These are phyloP conservation scores for Clusia tigrina DNA, from an alignment of 2,888 invertebrate genomes.

Conservation along the genomic window DNA sequence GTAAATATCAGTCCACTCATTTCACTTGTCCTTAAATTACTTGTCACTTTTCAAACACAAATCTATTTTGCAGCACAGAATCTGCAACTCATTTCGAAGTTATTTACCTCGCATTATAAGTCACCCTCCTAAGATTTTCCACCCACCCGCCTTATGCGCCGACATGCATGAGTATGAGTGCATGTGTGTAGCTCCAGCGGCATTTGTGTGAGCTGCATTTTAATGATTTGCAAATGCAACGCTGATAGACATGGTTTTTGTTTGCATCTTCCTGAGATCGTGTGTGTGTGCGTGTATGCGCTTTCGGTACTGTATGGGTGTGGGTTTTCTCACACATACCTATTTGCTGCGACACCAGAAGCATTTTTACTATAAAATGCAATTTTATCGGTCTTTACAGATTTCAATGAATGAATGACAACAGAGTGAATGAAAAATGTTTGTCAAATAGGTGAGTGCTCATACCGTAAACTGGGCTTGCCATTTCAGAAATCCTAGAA, in stretches of 20 bases:
- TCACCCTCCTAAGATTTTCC: conserved; percentile 4
- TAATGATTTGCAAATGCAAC: background rate
- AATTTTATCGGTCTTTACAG: conserved; percentile 58
- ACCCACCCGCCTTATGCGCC: background rate
- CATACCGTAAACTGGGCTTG: background rate
- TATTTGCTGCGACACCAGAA: too few relatives aligned
- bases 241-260: background rate
- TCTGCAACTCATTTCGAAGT: conserved; percentile 18
- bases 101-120: conserved; percentile 14
- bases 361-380: conserved; percentile 46
- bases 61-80: conserved; percentile 20
- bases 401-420: conserved; percentile 32
- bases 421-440: conserved; percentile 12
- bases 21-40: conserved; percentile 1
- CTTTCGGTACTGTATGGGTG: background rate
- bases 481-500: too few relatives aligned
- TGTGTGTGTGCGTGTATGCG: background rate
- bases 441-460: background rate
- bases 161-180: background rate
- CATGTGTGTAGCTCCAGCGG: too few relatives aligned
- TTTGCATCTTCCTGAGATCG: conserved; percentile 4
- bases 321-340: background rate
- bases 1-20: too few relatives aligned
- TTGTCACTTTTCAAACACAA: conserved; percentile 27
- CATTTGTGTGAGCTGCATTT: too few relatives aligned